Conservation (phyloP, 2,797 vertebrate species). For the Okamejei kenojei region DNA sequence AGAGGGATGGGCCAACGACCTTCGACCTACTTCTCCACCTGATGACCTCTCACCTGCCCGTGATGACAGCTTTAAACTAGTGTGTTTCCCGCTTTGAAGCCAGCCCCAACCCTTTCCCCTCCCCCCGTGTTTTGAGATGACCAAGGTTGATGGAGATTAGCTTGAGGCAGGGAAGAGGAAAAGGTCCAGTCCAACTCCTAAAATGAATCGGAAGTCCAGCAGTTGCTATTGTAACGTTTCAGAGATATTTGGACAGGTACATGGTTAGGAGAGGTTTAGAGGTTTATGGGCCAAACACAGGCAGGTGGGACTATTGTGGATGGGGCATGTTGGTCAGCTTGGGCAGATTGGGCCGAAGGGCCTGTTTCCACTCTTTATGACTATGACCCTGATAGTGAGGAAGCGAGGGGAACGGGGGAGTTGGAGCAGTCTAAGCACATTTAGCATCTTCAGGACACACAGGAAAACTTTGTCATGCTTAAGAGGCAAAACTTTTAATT, state of each 20-base stretch:
- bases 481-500: neutral
- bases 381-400: neutral
- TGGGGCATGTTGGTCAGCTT: too few species aligned
- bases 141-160: neutral
- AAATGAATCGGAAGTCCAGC: neutral
- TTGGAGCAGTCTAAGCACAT: neutral
- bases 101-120: too few species aligned
- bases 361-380: too few species aligned
- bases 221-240: too few species aligned
- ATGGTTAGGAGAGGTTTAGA: too few species aligned
- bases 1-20: neutral
- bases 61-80: too few species aligned
- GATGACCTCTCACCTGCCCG: neutral
- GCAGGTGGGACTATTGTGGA: too few species aligned
- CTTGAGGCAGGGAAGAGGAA: neutral
- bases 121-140: neutral
- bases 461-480: neutral
- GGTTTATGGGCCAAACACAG: too few species aligned
- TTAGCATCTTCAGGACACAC: neutral
- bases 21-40: neutral
- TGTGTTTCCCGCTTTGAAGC: neutral
- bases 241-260: too few species aligned
- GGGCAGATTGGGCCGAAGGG: too few species aligned
- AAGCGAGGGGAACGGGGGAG: neutral
- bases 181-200: neutral